Evolutionary conservation across 2,888 invertebrate genomes (phyloP), one percentile per base, ranked within the genome.

Genomic region (Eupithecia exiguata): DNA sequence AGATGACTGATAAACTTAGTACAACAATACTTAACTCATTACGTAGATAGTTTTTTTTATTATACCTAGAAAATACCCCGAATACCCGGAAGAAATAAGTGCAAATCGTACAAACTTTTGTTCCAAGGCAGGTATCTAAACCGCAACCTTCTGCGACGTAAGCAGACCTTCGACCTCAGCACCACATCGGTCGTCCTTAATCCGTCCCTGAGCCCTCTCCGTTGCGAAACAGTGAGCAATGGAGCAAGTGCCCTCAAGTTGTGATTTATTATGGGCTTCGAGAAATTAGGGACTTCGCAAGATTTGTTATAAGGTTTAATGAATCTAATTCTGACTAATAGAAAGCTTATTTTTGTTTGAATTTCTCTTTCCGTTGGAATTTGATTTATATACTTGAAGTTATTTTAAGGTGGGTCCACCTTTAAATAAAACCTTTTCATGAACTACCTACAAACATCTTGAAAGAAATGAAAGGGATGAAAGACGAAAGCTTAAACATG

Each of bases 251-350:
- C 65, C 38, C 38, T 38, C 65, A 9, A 36, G 65, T 18, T 21
- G 65, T 65, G 65, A 65, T 65, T 65, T 65, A 65, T 65, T 65
- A 35, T 7, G 65, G 36, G 12, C n/a, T 38, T 62, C 36, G 18
- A 38, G 63, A 38, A 65, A 65, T 62, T 62, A 62, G 30, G 65
- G 36, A 65, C 38, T 62, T 62, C 5, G 65, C n/a, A 65, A 65
- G 65, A 65, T 65, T 65, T 38, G 65, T 38, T 62, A 63, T 38
- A 38, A 38, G 38, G 12, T 12, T 36, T 63, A 63, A 63, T 65
- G 38, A 36, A 38, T n/a, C 18, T 38, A 12, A 65, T 14, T 38
- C 38, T 12, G 38, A 36, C 21, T 21, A 36, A n/a, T 21, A 38
- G 35, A 38, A n/a, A 5, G n/a, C 18, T 38, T 38, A 65, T 65